phyloP scores from a whole-genome alignment of 2,113 vertebrate genomes.

The Oreochromis niloticus region DNA sequence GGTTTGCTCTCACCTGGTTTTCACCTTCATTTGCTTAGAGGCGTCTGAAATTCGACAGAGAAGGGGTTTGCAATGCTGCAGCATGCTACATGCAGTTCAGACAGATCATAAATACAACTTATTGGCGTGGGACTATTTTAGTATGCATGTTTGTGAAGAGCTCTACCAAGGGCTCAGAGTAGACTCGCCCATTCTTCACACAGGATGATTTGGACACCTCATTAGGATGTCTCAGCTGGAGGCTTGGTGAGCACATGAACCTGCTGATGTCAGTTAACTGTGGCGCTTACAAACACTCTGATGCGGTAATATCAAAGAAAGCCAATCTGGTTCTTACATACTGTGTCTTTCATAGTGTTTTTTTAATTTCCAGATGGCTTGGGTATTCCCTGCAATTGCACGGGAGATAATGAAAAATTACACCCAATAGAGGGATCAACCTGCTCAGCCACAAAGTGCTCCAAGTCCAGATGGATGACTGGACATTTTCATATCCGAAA shows the following conservation, averaged over 20 bases:
- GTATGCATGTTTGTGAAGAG: background rate
- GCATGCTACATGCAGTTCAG: background rate
- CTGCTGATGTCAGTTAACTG: background rate
- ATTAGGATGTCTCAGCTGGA: background rate
- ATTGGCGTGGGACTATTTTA: background rate
- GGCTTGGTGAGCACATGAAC: background rate
- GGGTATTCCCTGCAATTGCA: background rate
- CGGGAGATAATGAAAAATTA: background rate
- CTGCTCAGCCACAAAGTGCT: background rate
- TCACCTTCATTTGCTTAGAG: background rate
- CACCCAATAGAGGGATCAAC: background rate
- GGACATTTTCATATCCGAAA: background rate
- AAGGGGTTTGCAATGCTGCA: background rate
- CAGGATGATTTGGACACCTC: background rate
- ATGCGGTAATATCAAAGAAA: background rate
- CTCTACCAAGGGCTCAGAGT: too few species aligned
- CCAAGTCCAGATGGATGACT: background rate
- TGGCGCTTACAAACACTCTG: background rate
- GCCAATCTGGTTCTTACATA: background rate
- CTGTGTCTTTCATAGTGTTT: background rate
- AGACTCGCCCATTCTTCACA: background rate
- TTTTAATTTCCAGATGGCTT: background rate
- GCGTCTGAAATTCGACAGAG: background rate
- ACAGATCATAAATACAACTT: background rate
- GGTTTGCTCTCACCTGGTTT: background rate